Evolutionary conservation across 2,113 vertebrate genomes (phyloP).

Genomic region (Rhizomys pruinosus): DNA sequence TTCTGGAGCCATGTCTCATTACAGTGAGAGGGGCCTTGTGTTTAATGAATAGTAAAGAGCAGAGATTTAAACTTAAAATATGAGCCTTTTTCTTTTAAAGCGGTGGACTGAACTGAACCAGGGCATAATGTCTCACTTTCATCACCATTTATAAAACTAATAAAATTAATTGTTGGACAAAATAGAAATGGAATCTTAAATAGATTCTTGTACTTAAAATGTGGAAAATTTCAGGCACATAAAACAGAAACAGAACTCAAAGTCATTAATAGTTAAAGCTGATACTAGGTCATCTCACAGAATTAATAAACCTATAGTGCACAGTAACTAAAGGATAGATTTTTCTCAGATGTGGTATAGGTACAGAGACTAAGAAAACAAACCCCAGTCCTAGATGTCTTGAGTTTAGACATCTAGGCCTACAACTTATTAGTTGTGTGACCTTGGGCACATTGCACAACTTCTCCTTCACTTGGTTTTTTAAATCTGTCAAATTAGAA

Average conservation of each 20-base stretch:
- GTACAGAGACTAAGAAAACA: not conserved
- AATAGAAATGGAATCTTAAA: not conserved
- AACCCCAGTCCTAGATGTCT: not conserved
- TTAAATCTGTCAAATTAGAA: not conserved
- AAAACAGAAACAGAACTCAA: not conserved
- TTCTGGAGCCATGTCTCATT: not conserved
- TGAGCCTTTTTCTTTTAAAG: not conserved
- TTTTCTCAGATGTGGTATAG: not conserved
- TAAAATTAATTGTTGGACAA: not conserved
- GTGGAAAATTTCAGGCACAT: not conserved
- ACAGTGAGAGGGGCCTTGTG: not conserved
- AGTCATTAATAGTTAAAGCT: not conserved
- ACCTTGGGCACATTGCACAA: not conserved
- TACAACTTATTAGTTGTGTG: not conserved
- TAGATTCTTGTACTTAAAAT: conserved; percentile 24
- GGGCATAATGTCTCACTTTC: not conserved
- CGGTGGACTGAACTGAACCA: not conserved
- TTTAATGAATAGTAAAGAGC: not conserved
- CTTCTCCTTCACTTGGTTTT: not conserved
- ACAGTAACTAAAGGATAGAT: too few species aligned
- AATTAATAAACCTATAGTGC: not conserved
- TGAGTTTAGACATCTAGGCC: not conserved
- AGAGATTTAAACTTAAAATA: not conserved
- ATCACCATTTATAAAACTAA: not conserved
- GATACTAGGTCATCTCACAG: not conserved